Percentiles rank a stretch among this genome's conserved stretches.
Evolutionary conservation across 2,113 vertebrate genomes (phyloP).

Genomic region (Malurus elegans): DNA sequence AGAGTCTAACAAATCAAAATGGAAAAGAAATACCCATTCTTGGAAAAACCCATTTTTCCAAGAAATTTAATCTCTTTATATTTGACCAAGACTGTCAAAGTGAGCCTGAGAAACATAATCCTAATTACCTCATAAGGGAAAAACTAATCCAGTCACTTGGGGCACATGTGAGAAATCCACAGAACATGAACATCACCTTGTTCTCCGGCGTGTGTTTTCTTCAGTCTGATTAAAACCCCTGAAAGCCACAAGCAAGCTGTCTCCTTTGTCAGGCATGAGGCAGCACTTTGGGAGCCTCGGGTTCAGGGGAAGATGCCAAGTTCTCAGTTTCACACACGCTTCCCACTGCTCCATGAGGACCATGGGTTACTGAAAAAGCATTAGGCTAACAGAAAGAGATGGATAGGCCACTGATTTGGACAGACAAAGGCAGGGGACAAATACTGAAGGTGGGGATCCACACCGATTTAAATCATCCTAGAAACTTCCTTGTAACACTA

Average conservation of each 20-base stretch:
- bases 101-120: background rate
- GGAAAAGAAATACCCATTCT: background rate
- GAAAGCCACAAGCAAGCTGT: background rate
- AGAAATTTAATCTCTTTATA: background rate
- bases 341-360: background rate
- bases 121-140: background rate
- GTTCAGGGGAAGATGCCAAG: background rate
- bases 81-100: background rate
- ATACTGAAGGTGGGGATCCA: fast-evolving
- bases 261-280: background rate
- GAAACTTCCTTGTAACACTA: background rate
- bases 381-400: background rate
- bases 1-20: background rate
- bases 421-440: background rate
- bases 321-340: background rate
- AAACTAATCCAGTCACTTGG: background rate
- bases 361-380: background rate
- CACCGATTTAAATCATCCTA: background rate
- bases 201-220: background rate
- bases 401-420: background rate
- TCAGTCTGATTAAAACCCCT: background rate
- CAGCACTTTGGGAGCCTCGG: fast-evolving
- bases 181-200: background rate
- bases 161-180: background rate
- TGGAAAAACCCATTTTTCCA: background rate